Percentiles rank a stretch among this genome's conserved stretches.
phyloP scores from a whole-genome alignment of 2,888 invertebrate species.

The Caenorhabditis plicata region DNA sequence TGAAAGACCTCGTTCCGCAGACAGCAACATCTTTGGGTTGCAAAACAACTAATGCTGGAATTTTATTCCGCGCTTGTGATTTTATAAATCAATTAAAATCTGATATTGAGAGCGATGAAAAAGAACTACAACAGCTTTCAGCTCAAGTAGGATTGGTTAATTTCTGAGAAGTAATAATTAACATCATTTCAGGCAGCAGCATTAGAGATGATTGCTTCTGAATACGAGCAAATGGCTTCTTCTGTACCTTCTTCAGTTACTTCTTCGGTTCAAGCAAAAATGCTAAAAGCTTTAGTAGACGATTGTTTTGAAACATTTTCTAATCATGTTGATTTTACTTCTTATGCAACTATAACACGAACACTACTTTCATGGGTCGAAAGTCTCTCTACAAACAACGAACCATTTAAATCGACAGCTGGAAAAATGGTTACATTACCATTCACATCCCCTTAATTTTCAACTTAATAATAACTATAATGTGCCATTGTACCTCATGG shows the following conservation, averaged over 20 bases:
- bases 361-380: slow-evolving; percentile 44
- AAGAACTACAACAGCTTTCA: slow-evolving; percentile 45
- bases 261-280: slow-evolving; percentile 53
- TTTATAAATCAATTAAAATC: slow-evolving; percentile 57
- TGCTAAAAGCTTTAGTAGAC: slow-evolving; percentile 50
- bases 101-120: slow-evolving; percentile 45
- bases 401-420: slow-evolving; percentile 40
- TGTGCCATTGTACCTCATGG: too few species aligned
- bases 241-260: slow-evolving; percentile 34
- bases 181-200: slow-evolving; percentile 59
- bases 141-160: too few species aligned
- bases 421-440: slow-evolving; percentile 37
- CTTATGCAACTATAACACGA: slow-evolving; percentile 53
- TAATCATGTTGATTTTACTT: slow-evolving; percentile 49
- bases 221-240: slow-evolving; percentile 61
- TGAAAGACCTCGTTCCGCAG: slow-evolving; percentile 64
- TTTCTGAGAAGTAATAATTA: too few species aligned
- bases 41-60: slow-evolving; percentile 65
- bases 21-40: slow-evolving; percentile 61
- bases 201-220: slow-evolving; percentile 61
- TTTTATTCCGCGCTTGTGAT: slow-evolving; percentile 63
- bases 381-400: slow-evolving; percentile 22
- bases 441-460: slow-evolving; percentile 15
- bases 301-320: slow-evolving; percentile 57
- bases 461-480: too few species aligned